These are phyloP conservation scores for Drosophila hydei DNA, from an alignment of 1,140 invertebrate genomes.

Conservation along the genomic window DNA sequence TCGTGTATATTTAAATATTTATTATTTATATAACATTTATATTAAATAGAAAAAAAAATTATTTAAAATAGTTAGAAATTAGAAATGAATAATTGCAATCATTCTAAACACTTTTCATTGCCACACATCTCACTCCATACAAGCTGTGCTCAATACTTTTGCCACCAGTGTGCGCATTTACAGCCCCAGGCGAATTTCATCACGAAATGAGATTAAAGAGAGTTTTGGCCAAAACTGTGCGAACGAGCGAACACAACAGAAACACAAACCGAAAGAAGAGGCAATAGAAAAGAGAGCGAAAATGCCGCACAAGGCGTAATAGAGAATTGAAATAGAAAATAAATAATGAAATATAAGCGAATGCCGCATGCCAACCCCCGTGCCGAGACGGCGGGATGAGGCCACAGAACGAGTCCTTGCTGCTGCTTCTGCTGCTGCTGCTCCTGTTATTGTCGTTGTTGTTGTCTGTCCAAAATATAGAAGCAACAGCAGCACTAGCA, in stretches of 20 bases:
- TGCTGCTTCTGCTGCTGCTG: slow-evolving; percentile 22
- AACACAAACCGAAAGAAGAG: slow-evolving; percentile 20
- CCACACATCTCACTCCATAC: background rate
- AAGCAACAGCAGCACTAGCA: slow-evolving; percentile 32
- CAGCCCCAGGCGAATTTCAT: slow-evolving; percentile 18
- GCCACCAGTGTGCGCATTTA: slow-evolving; percentile 43
- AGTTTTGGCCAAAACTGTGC: slow-evolving; percentile 33
- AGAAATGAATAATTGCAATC: background rate
- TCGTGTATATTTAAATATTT: too few species aligned
- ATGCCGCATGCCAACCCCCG: slow-evolving; percentile 59
- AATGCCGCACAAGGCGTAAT: slow-evolving; percentile 56
- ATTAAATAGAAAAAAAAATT: too few species aligned
- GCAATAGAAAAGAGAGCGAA: slow-evolving; percentile 21
- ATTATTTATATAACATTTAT: too few species aligned
- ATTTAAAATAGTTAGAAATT: too few species aligned
- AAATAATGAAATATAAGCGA: slow-evolving; percentile 75
- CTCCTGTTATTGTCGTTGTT: slow-evolving; percentile 28
- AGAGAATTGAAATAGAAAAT: slow-evolving; percentile 74
- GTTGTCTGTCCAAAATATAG: slow-evolving; percentile 63
- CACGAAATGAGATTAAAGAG: slow-evolving; percentile 20
- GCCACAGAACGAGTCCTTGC: slow-evolving; percentile 4
- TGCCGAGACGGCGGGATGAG: slow-evolving; percentile 26
- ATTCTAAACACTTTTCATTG: background rate
- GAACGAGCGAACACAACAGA: slow-evolving; percentile 67
- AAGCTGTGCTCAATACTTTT: slow-evolving; percentile 26